Percentiles rank a stretch among this genome's conserved stretches.
These are phyloP conservation scores for Gallinago jamesoni DNA, from an alignment of 2,113 vertebrate species.

Conservation along the genomic window DNA sequence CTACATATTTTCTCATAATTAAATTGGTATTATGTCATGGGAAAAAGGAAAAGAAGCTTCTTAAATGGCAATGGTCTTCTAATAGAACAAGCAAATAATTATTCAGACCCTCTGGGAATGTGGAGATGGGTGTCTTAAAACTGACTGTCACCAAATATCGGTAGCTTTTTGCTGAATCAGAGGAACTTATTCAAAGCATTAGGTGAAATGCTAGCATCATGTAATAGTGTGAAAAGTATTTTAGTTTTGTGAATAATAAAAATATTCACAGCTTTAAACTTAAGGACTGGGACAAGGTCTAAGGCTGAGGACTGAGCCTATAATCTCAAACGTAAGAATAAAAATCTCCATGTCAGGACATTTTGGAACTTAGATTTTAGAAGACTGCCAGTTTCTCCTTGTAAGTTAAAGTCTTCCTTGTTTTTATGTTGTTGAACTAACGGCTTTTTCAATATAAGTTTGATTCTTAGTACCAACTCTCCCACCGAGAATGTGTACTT, in stretches of 20 bases:
- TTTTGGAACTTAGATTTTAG: not conserved
- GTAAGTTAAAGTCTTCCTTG: not conserved
- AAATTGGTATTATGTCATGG: not conserved
- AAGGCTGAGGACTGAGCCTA: not conserved
- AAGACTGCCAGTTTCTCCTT: not conserved
- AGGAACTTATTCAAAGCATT: not conserved
- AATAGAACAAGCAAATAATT: not conserved
- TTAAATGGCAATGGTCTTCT: not conserved
- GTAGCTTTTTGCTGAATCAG: not conserved
- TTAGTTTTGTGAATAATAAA: not conserved
- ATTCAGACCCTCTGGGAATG: not conserved
- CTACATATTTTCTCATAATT: not conserved
- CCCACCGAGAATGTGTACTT: not conserved
- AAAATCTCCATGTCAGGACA: not conserved
- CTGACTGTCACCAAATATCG: not conserved
- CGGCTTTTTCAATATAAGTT: not conserved
- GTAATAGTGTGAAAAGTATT: not conserved
- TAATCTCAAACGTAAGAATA: not conserved
- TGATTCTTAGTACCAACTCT: not conserved
- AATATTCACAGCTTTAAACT: not conserved
- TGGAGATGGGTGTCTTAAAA: not conserved
- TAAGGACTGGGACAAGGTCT: not conserved
- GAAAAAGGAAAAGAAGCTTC: not conserved
- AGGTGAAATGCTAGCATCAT: not conserved
- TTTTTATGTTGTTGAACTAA: not conserved